phyloP scores from a whole-genome alignment of 2,113 vertebrate species.

The Asarcornis scutulata region DNA sequence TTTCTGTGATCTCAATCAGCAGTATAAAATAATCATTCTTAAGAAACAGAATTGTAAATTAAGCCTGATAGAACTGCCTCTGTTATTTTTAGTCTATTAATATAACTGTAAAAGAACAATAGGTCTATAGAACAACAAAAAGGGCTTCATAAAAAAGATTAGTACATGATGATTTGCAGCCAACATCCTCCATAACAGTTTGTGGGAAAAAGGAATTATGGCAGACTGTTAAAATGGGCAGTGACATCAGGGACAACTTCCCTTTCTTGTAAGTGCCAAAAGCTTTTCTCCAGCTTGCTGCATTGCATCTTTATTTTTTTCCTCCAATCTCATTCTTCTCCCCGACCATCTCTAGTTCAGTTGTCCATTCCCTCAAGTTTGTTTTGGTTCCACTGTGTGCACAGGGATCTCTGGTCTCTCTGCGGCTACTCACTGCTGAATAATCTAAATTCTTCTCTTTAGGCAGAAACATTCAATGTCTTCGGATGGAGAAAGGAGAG shows the following conservation, averaged over 20 bases:
- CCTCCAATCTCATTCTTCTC: neutral
- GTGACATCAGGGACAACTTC: neutral
- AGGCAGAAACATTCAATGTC: neutral
- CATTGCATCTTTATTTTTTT: neutral
- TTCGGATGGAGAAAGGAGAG: neutral
- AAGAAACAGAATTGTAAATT: neutral
- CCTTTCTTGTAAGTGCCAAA: neutral
- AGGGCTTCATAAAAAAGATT: neutral
- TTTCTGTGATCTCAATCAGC: neutral
- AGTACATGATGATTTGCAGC: neutral
- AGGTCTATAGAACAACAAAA: neutral
- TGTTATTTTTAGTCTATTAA: slow-evolving; percentile 39
- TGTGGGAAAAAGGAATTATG: slow-evolving; percentile 14
- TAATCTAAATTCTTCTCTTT: neutral
- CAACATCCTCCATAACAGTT: neutral
- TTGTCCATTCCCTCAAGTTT: neutral
- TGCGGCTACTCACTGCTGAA: neutral
- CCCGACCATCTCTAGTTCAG: neutral
- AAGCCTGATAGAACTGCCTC: neutral
- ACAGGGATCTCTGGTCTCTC: neutral
- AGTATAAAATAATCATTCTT: neutral
- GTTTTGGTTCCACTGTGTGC: neutral
- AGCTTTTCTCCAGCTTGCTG: neutral
- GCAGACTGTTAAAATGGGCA: neutral
- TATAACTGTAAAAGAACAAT: slow-evolving; percentile 16